Evolutionary conservation across 2,113 vertebrate genomes (phyloP), one percentile per base, ranked within the genome.

Genomic region (Hippocampus comes): DNA sequence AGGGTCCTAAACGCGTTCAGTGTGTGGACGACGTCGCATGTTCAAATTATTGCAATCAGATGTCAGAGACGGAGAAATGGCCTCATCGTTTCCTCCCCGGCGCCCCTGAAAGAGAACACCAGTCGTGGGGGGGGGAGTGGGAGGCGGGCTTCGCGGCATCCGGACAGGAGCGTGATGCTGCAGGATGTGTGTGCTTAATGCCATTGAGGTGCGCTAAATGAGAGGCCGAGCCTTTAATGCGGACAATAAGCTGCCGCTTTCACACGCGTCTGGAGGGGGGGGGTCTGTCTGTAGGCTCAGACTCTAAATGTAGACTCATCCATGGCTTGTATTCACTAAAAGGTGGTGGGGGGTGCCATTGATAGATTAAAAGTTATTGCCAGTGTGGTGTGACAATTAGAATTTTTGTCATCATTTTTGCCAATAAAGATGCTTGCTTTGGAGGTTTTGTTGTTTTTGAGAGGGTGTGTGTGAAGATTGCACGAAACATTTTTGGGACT

Each of bases 1-100:
- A 61, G 77, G 46, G 70, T 60, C 63, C 78, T 79, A 79, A 82
- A 67, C 48, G 64, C 68, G n/a, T 42, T 43, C 75, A 42, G 51
- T 20, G 65, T 75, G 71, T 49, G 64, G 77, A 75, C 69, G 80
- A 83, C 73, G 71, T 71, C 63, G 73, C 81, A 78, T 80, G 77
- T 79, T 86, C 78, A 89, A 88, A 83, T 89, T 84, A 84, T 82
- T 89, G 82, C 82, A 84, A 90, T 89, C 88, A 89, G 83, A 89
- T 90, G 87, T 90, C 76, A 79, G 74, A 84, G 86, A 86, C 72
- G 80, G 79, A 72, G 83, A 81, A 75, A 79, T 73, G 75, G 48
- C 78, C 74, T 85, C 2, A 82, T 86, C 73, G 85, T 86, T 90
- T 84, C 75, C 82, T 92, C 85, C 56, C 10, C 74, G 75, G 41